These are phyloP conservation scores for Exocentrus adspersus DNA, from an alignment of 2,888 invertebrate species.

Conservation along the genomic window DNA sequence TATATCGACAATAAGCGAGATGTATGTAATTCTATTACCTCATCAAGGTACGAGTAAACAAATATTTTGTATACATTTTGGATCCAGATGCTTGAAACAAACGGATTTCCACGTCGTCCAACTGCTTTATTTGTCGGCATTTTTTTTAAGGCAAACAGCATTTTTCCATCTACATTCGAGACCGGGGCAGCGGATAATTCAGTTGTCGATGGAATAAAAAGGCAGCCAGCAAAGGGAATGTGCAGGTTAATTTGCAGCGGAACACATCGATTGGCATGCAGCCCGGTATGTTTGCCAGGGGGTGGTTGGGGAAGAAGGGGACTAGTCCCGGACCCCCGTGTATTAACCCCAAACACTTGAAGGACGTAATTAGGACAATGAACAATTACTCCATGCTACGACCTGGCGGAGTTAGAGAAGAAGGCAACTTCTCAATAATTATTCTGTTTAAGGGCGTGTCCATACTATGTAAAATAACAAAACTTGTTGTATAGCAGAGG, in stretches of 20 bases:
- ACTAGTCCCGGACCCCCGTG: neutral
- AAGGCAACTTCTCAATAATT: too few relatives aligned
- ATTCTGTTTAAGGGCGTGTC: too few relatives aligned
- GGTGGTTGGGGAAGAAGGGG: neutral
- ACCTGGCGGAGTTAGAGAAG: too few relatives aligned
- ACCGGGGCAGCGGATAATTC: slow-evolving; percentile 20
- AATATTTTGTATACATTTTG: neutral
- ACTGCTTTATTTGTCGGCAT: neutral
- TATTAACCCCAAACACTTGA: slow-evolving; percentile 37
- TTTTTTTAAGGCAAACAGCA: slow-evolving; percentile 12
- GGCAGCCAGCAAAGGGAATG: slow-evolving; percentile 11
- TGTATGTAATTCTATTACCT: too few relatives aligned
- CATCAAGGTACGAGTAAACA: too few relatives aligned
- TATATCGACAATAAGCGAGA: neutral
- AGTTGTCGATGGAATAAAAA: slow-evolving; percentile 21
- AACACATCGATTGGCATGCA: slow-evolving; percentile 13
- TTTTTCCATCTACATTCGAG: slow-evolving; percentile 20
- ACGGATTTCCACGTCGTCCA: neutral
- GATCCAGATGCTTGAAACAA: neutral
- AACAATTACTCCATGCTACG: slow-evolving; percentile 41
- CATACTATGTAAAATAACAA: too few relatives aligned
- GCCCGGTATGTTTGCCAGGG: slow-evolving; percentile 6
- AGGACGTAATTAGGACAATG: slow-evolving; percentile 43
- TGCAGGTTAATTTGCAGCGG: slow-evolving; percentile 22
- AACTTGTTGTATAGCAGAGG: too few relatives aligned